A percentile compares a stretch with the other conserved stretches of the same genome.
These are phyloP conservation scores for Varanus komodoensis DNA, from an alignment of 2,113 vertebrate genomes.

Conservation along the genomic window DNA sequence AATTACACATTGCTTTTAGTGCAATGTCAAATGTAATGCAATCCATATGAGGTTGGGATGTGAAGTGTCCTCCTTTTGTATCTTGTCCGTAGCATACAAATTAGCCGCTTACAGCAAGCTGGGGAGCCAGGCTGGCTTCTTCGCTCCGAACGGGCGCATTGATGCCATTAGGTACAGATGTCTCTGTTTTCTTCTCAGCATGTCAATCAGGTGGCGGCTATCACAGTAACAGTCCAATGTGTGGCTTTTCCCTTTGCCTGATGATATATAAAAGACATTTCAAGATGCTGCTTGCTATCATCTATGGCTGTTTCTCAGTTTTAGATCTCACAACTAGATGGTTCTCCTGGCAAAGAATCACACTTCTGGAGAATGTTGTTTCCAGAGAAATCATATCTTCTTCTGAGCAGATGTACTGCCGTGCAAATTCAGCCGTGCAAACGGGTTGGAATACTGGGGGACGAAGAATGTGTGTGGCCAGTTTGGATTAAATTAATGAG, in stretches of 20 bases:
- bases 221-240: not conserved
- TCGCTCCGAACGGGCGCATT: not conserved
- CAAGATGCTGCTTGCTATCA: not conserved
- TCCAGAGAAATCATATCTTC: not conserved
- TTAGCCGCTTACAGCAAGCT: conserved; percentile 14
- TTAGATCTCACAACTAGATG: not conserved
- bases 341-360: not conserved
- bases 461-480: not conserved
- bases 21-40: not conserved
- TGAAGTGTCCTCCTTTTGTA: conserved; percentile 4
- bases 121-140: not conserved
- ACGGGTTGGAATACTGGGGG: not conserved
- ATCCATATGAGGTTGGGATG: conserved; percentile 7
- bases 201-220: conserved; percentile 19
- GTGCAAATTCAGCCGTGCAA: not conserved
- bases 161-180: conserved; percentile 5
- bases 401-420: not conserved
- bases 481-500: not conserved
- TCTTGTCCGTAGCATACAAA: not conserved
- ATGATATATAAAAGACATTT: not conserved
- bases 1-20: conserved; percentile 30
- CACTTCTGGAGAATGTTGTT: not conserved
- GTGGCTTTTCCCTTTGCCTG: conserved; percentile 6
- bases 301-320: not conserved
- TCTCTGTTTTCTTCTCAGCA: not conserved